Evolutionary conservation across 2,888 invertebrate genomes (phyloP), one percentile per base, ranked within the genome.

Genomic region (Bugula neritina): DNA sequence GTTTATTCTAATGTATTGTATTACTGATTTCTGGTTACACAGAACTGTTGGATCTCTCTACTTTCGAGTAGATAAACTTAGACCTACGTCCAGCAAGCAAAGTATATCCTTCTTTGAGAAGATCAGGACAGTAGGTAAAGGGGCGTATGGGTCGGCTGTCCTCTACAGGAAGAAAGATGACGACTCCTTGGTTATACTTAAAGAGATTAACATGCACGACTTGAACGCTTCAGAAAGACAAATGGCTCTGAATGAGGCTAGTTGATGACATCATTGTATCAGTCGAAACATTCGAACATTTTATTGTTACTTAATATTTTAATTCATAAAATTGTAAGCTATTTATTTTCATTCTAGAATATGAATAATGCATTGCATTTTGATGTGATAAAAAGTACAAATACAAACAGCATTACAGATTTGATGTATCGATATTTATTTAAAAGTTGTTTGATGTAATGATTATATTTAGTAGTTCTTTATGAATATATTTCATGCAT

Each of bases 211-310:
- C 80, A 87, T 90, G 83, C 87, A 87, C 76, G 90, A 90, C 76
- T 82, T 91, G 74, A 87, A 88, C n/a, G 87, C 88, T 0, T 81
- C 87, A 0, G 90, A 91, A 80, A 84, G 89, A 69, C 88, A 89
- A 78, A 82, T 90, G 79, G 89, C 90, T 1, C 86, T 90, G 77
- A 90, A 90, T 80, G 90, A 90, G 84, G 89, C n/a, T 72, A 74
- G 71, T 74, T 82, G 81, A 80, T 83, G 21, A 87, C 88, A 76
- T 89, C 91, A 1, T 86, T 91, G 72, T 89, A 90, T 0, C 87
- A 89, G 77, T 83, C 91, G 69, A 88, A 90, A 78, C 91, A 91
- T 83, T 89, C 90, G 1, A 90, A 90, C 81, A 90, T 91, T 73
- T n/a, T n/a, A n/a, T n/a, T n/a, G n/a, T n/a, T n/a, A n/a, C n/a